Conservation (phyloP, 1,140 invertebrate species). For the Globodera rostochiensis region DNA sequence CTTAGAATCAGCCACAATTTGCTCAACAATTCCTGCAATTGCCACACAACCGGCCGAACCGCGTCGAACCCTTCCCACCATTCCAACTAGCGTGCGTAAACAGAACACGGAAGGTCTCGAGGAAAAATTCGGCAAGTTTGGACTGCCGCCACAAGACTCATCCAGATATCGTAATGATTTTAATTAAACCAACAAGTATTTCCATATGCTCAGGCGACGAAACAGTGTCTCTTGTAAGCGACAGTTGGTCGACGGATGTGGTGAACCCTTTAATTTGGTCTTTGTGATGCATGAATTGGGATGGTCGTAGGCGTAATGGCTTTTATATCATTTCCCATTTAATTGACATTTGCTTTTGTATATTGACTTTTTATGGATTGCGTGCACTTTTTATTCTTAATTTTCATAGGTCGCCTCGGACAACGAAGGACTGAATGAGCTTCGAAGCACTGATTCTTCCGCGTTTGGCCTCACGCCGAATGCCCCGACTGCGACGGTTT, state of each 20-base stretch:
- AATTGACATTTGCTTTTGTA: too few species aligned
- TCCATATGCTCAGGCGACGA: conserved; percentile 53
- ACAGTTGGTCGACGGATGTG: conserved; percentile 96
- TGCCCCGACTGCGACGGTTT: not conserved
- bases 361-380: too few species aligned
- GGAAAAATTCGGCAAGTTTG: conserved; percentile 98
- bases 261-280: conserved; percentile 75
- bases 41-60: conserved; percentile 57
- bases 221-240: conserved; percentile 68
- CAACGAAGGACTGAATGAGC: not conserved
- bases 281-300: not conserved
- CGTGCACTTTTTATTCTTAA: too few species aligned
- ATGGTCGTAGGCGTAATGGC: too few species aligned
- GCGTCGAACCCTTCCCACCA: conserved; percentile 66
- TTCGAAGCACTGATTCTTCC: conserved; percentile 52
- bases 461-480: not conserved
- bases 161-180: conserved; percentile 46
- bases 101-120: conserved; percentile 79
- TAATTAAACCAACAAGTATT: conserved; percentile 17
- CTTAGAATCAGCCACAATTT: conserved; percentile 37
- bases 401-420: not conserved
- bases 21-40: conserved; percentile 40
- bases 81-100: conserved; percentile 75
- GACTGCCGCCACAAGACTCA: conserved; percentile 71
- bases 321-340: too few species aligned